Evolutionary conservation across 1,140 invertebrate genomes (phyloP).

Genomic region (Eumeta japonica): DNA sequence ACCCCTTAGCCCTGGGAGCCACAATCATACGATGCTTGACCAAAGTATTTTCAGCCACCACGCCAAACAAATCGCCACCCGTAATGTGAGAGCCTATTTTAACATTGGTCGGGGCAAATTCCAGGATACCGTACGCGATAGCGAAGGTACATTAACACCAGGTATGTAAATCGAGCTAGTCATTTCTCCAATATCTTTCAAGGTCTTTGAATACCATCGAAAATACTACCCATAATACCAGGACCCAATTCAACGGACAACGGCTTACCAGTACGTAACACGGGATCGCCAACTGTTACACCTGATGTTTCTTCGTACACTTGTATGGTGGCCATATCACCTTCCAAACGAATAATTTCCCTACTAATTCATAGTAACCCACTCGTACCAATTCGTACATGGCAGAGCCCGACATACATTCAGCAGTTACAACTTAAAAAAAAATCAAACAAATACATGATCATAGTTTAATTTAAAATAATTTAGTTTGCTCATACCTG

Average conservation of each 20-base stretch:
- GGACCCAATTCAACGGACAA: conserved; percentile 99
- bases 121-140: conserved; percentile 84
- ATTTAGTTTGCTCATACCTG: conserved; percentile 84
- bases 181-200: conserved; percentile 94
- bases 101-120: conserved; percentile 81
- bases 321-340: conserved; percentile 99
- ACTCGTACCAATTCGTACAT: conserved; percentile 99
- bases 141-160: conserved; percentile 91
- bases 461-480: background rate
- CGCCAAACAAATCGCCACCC: conserved; percentile 94
- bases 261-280: conserved; percentile 96
- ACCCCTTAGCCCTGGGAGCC: conserved; percentile 91
- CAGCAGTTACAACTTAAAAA: conserved; percentile 92
- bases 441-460: conserved; percentile 8
- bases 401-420: conserved; percentile 98
- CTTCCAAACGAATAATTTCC: conserved; percentile 99
- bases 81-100: conserved; percentile 93
- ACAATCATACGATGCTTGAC: conserved; percentile 97
- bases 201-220: conserved; percentile 99
- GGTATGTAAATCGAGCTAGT: conserved; percentile 98
- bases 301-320: conserved; percentile 99
- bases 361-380: conserved; percentile 95
- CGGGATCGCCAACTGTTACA: conserved; percentile 98
- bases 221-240: conserved; percentile 98
- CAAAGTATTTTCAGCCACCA: conserved; percentile 95